Percentiles rank a stretch among this genome's conserved stretches.
Conservation (phyloP, 2,888 invertebrate genomes). For the Cephus pulcher region DNA sequence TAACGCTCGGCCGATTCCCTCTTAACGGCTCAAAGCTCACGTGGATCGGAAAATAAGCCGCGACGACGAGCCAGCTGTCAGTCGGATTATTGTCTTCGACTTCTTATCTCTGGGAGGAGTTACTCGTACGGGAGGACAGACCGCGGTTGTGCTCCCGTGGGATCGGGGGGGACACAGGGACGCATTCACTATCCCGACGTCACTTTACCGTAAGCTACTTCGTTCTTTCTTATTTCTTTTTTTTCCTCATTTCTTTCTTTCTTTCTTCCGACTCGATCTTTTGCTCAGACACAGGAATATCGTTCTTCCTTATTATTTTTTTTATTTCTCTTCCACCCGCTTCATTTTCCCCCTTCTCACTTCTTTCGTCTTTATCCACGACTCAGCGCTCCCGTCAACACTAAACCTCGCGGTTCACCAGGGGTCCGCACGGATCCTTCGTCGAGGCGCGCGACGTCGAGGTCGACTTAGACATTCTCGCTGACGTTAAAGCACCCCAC, state of each 20-base stretch:
- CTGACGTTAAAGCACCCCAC: background rate
- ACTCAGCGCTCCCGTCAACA: background rate
- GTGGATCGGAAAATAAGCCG: conserved; percentile 53
- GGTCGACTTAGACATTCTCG: background rate
- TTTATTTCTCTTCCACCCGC: background rate
- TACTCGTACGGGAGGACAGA: conserved; percentile 18
- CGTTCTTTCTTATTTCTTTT: conserved; percentile 30
- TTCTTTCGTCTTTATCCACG: background rate
- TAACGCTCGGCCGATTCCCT: conserved; percentile 33
- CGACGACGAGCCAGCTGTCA: conserved; percentile 61
- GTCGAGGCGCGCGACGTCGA: background rate
- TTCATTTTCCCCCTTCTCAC: conserved; percentile 17
- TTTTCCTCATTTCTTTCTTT: conserved; percentile 14
- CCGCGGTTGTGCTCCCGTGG: conserved; percentile 37
- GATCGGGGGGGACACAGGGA: conserved; percentile 44
- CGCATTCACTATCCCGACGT: conserved; percentile 40
- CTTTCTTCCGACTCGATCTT: conserved; percentile 8
- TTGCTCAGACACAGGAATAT: background rate
- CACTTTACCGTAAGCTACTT: conserved; percentile 16
- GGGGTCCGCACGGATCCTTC: background rate
- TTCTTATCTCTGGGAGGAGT: conserved; percentile 55
- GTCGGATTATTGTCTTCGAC: conserved; percentile 65
- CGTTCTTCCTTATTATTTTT: background rate
- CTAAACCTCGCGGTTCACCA: background rate
- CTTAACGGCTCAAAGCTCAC: conserved; percentile 33